A percentile compares a stretch with the other conserved stretches of the same genome.
Conservation (phyloP, 2,797 vertebrate genomes). For the Urosaurus nigricauda region DNA sequence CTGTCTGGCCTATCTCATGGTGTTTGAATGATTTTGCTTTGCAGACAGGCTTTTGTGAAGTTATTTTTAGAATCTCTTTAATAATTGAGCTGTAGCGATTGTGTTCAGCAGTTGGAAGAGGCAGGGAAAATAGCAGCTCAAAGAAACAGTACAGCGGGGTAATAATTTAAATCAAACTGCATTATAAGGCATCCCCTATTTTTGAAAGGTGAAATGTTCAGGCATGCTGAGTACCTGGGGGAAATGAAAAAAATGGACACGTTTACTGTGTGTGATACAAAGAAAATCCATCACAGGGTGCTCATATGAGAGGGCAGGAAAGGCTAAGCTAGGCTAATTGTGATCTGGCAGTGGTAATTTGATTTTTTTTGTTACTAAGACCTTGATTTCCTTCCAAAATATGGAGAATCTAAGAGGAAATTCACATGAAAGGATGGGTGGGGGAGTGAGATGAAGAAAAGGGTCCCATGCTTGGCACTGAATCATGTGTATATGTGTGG, state of each 20-base stretch:
- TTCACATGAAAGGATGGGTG: not conserved
- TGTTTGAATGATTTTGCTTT: conserved; percentile 78
- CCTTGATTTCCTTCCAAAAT: not conserved
- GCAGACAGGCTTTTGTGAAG: conserved; percentile 70
- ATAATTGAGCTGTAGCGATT: conserved; percentile 83
- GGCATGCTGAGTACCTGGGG: conserved; percentile 29
- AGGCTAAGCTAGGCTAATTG: conserved; percentile 31
- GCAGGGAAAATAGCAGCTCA: conserved; percentile 77
- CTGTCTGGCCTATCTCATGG: conserved; percentile 71
- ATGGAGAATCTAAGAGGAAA: conserved; percentile 34
- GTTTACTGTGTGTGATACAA: conserved; percentile 39
- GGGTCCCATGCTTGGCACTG: not conserved
- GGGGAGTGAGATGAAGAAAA: not conserved
- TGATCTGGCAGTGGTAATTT: conserved; percentile 5
- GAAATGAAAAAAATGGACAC: conserved; percentile 50
- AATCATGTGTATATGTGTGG: not conserved
- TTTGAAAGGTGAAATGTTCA: conserved; percentile 56
- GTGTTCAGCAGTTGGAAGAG: conserved; percentile 76
- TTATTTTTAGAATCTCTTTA: conserved; percentile 83
- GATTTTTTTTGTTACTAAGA: accelerated
- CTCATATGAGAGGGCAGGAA: conserved; percentile 39
- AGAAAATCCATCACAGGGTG: conserved; percentile 56
- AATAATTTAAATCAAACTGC: conserved; percentile 78
- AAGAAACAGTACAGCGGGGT: conserved; percentile 69
- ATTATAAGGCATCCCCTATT: conserved; percentile 59